Evolutionary conservation across 2,113 vertebrate genomes (phyloP).

Genomic region (Thalassarche chlororhynchos): DNA sequence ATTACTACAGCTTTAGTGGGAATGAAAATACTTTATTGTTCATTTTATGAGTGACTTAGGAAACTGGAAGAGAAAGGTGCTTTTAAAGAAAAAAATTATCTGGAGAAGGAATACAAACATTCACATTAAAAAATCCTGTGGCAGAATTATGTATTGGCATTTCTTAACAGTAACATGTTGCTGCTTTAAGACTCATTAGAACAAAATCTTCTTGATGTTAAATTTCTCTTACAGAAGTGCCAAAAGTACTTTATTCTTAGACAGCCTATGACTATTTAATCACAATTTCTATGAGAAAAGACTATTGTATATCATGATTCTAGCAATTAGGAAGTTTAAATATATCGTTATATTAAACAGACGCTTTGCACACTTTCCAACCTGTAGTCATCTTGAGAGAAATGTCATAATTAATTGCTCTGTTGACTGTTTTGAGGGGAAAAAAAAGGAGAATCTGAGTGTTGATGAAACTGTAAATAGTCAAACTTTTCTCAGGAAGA

Average conservation of each 20-base stretch:
- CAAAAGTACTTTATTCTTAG: slow-evolving; percentile 23
- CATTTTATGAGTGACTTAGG: not conserved
- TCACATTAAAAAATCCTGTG: not conserved
- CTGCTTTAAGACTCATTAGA: slow-evolving; percentile 50
- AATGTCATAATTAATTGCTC: slow-evolving; percentile 37
- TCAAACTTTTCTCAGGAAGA: not conserved
- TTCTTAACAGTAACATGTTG: slow-evolving; percentile 18
- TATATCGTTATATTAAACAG: not conserved
- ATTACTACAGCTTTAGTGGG: not conserved
- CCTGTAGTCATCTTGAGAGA: slow-evolving; percentile 34
- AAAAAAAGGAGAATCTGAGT: not conserved
- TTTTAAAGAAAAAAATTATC: not conserved
- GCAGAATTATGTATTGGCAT: not conserved
- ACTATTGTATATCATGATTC: slow-evolving; percentile 48
- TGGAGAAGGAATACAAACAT: not conserved
- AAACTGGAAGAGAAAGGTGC: not conserved
- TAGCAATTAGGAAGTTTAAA: slow-evolving; percentile 18
- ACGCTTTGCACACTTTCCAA: not conserved
- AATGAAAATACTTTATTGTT: not conserved
- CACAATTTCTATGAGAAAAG: slow-evolving; percentile 1
- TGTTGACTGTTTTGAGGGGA: not conserved
- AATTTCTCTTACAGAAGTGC: slow-evolving; percentile 8
- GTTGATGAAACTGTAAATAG: not conserved
- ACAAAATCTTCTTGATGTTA: slow-evolving; percentile 40
- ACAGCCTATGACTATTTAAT: slow-evolving; percentile 11